Evolutionary conservation across 1,140 invertebrate genomes (phyloP).

Genomic region (Trypoxylus dichotomus): DNA sequence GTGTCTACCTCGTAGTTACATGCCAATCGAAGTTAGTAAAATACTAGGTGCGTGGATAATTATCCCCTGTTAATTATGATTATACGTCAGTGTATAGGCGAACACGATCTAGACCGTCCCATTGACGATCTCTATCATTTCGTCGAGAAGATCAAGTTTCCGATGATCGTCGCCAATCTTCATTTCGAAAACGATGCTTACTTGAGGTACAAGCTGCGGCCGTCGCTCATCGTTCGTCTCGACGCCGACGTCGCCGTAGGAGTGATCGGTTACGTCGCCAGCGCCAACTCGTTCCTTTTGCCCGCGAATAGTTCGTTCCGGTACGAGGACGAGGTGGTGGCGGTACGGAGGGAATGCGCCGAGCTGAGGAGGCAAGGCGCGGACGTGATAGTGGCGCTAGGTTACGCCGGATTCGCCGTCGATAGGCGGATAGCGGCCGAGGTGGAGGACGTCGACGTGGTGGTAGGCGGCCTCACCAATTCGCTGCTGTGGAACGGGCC

Average conservation of each 20-base stretch:
- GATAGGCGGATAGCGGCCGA: constrained; percentile 78
- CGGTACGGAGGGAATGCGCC: constrained; percentile 69
- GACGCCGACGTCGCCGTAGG: constrained; percentile 68
- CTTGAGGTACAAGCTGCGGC: constrained; percentile 59
- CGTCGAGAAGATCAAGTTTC: constrained; percentile 68
- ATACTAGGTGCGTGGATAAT: too few relatives aligned
- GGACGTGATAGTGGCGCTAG: constrained; percentile 84
- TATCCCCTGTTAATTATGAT: too few relatives aligned
- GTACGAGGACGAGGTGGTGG: constrained; percentile 74
- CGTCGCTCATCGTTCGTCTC: constrained; percentile 68
- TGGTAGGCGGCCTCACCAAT: constrained; percentile 83
- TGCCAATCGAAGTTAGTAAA: too few relatives aligned
- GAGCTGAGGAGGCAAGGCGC: constrained; percentile 66
- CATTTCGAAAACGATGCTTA: constrained; percentile 67
- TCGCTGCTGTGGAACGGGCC: constrained; percentile 81
- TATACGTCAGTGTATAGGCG: background rate
- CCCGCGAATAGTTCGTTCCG: constrained; percentile 64
- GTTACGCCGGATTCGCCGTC: constrained; percentile 78
- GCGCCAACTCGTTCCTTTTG: constrained; percentile 72
- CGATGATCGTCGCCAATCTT: constrained; percentile 78
- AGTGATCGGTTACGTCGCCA: constrained; percentile 85
- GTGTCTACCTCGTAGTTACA: too few relatives aligned
- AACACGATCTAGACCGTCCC: constrained; percentile 6
- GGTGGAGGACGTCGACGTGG: constrained; percentile 80
- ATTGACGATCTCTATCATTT: constrained; percentile 67